Evolutionary conservation across 2,888 invertebrate species (phyloP), one percentile per base, ranked within the genome.

Genomic region (Microchrysa polita): DNA sequence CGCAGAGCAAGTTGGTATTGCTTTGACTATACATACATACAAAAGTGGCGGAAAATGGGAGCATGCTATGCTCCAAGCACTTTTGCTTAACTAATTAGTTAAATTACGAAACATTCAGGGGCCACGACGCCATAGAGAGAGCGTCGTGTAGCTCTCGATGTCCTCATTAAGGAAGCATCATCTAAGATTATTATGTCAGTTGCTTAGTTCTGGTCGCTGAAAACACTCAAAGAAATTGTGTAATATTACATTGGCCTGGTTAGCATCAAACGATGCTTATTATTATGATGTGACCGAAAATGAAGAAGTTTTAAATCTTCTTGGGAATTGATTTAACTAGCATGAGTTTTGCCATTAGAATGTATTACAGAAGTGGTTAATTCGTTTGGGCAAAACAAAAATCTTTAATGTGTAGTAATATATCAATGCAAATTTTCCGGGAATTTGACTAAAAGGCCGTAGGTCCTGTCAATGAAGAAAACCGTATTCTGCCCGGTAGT

Each of bases 21-120:
- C 69, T 57, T 67, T 48, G 48, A 52, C 40, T 34, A 16, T 52
- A 10, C 27, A 53, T 55, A 61, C 18, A 16, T 52, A 10, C 27
- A 53, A 61, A 61, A 52, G 27, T 73, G 22, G 57, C 60, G 59
- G 42, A 57, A 75, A 75, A 75, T 75, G 44, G 65, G 57, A 73
- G 71, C 55, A 73, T 73, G 40, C 61, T 57, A 44, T 69, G 60
- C 60, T 65, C 22, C 48, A 16, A 73, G 71, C 72, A 72, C 72
- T 75, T 72, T 72, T 53, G 42, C 67, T 75, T 71, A 75, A 75
- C 74, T 72, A 75, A 75, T 75, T 74, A 75, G 73, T 72, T 72
- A 72, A 75, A 75, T 75, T 75, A 75, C 60, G 57, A 34, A 48
- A 67, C 55, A 42, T 59, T 57, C 20, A 44, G 69, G 57, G 63